Conservation (phyloP, 1,140 invertebrate species). For the Babylonia areolata region DNA sequence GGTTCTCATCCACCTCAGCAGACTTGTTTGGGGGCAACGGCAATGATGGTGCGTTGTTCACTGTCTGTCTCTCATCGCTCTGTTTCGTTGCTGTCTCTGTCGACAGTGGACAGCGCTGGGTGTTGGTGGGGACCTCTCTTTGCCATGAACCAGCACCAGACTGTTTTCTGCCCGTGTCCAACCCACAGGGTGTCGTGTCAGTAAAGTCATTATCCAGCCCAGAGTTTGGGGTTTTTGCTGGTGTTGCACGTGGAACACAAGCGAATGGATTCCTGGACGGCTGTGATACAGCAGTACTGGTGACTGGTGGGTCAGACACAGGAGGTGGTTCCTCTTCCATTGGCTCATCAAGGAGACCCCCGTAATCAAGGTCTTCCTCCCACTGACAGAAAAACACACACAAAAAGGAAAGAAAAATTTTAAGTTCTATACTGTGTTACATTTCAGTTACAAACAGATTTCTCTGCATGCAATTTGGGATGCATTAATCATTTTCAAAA, state of each 20-base stretch:
- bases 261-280: not conserved
- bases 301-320: not conserved
- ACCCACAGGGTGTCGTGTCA: not conserved
- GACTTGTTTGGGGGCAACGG: not conserved
- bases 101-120: not conserved
- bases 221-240: not conserved
- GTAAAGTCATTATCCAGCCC: not conserved
- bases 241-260: not conserved
- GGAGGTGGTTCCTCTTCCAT: not conserved
- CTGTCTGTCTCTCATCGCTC: not conserved
- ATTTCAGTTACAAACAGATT: too few species aligned
- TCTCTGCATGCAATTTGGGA: too few species aligned
- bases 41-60: not conserved
- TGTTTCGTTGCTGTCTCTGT: not conserved
- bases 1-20: not conserved
- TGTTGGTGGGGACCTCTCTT: not conserved
- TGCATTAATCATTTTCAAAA: too few species aligned
- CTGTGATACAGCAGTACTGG: not conserved
- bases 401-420: not conserved
- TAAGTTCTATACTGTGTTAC: too few species aligned
- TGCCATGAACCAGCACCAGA: not conserved
- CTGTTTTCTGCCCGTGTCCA: not conserved
- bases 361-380: constrained; percentile 20
- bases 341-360: constrained; percentile 15
- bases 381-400: constrained; percentile 3